Percentiles rank a stretch among this genome's conserved stretches.
These are phyloP conservation scores for Brotula barbata DNA, from an alignment of 2,797 vertebrate genomes.

Conservation along the genomic window DNA sequence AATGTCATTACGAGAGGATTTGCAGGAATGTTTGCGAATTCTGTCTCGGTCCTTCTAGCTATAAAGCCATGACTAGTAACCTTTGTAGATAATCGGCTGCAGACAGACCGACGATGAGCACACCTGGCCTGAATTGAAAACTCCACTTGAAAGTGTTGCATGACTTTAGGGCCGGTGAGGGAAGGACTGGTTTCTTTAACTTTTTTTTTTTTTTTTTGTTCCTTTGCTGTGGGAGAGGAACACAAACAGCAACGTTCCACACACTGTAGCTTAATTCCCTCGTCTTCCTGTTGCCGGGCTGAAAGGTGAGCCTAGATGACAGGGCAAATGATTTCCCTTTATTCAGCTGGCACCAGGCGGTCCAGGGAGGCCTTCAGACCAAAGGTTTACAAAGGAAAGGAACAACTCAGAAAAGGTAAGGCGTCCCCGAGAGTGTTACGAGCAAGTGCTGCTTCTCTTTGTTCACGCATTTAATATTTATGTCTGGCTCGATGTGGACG, in stretches of 20 bases:
- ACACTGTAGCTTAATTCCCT: conserved; percentile 11
- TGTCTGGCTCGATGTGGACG: conserved; percentile 27
- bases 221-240: conserved; percentile 8
- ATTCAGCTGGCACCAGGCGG: conserved; percentile 60
- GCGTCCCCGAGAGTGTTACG: conserved; percentile 41
- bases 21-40: neutral
- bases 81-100: no score
- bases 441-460: conserved; percentile 48
- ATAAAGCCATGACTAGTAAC: no score
- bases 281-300: conserved; percentile 19
- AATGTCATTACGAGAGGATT: neutral
- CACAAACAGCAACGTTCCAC: conserved; percentile 7
- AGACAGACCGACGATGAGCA: no score
- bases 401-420: conserved; percentile 61
- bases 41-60: neutral
- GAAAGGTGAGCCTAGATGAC: conserved; percentile 66
- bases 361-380: conserved; percentile 63
- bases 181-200: conserved; percentile 12
- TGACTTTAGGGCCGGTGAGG: neutral
- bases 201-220: conserved; percentile 15
- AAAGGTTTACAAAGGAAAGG: conserved; percentile 66
- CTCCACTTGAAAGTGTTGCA: no score
- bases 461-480: conserved; percentile 67
- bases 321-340: conserved; percentile 60
- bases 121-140: no score